Evolutionary conservation across 2,113 vertebrate genomes (phyloP).

Genomic region (Panurus biarmicus): DNA sequence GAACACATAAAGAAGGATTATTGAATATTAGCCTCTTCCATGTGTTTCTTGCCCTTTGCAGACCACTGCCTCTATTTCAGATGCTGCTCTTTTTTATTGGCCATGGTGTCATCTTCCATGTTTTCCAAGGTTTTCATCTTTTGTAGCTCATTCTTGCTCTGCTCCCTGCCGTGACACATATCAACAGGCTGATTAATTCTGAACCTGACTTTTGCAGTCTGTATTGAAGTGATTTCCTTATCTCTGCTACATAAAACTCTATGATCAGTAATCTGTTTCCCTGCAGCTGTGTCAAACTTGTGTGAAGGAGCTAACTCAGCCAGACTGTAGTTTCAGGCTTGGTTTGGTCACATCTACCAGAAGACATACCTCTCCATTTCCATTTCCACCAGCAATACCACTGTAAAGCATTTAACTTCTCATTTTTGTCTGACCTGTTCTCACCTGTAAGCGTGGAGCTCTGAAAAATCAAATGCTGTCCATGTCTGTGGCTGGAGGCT

Average conservation of each 20-base stretch:
- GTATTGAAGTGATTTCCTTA: not conserved
- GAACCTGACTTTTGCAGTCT: not conserved
- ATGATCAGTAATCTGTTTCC: not conserved
- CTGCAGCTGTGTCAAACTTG: not conserved
- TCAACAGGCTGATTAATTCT: not conserved
- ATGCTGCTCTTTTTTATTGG: not conserved
- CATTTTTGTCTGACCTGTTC: not conserved
- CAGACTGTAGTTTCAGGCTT: not conserved
- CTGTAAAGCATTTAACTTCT: not conserved
- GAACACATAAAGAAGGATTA: not conserved
- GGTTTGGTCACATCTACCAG: not conserved
- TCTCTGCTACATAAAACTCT: not conserved
- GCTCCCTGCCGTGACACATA: not conserved
- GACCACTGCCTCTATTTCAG: not conserved
- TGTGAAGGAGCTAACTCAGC: not conserved
- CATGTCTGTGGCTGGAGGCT: not conserved
- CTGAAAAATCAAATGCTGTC: not conserved
- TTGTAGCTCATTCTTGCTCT: not conserved
- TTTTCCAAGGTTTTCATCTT: not conserved
- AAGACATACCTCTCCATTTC: not conserved
- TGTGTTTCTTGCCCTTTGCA: not conserved
- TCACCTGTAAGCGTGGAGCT: not conserved
- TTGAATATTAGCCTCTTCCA: not conserved
- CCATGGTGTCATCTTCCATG: fast-evolving
- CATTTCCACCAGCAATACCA: not conserved